phyloP scores from a whole-genome alignment of 2,797 vertebrate genomes.

The Cossypha dichroa region DNA sequence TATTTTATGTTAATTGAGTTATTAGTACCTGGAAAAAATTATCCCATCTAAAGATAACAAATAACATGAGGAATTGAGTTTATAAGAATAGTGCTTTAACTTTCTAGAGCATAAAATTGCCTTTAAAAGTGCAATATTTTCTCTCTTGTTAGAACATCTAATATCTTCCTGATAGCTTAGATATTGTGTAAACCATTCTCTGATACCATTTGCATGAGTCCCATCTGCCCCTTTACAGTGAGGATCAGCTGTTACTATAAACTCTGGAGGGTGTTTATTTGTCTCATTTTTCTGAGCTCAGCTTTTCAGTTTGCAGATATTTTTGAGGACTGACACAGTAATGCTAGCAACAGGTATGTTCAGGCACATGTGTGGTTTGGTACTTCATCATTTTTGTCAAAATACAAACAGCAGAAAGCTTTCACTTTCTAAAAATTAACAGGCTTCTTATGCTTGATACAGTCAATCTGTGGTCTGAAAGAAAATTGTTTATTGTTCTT shows the following conservation, averaged over 20 bases:
- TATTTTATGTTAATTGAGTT: neutral
- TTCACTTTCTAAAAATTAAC: neutral
- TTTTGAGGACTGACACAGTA: neutral
- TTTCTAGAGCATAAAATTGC: neutral
- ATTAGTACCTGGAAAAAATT: neutral
- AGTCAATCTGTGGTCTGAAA: neutral
- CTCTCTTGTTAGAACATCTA: neutral
- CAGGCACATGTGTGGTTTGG: neutral
- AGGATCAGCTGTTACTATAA: slow-evolving; percentile 18
- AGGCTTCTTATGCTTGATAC: neutral
- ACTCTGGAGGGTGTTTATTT: neutral
- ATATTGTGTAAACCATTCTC: neutral
- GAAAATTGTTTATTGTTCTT: neutral
- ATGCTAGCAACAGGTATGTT: neutral
- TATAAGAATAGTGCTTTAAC: neutral
- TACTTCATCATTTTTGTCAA: neutral
- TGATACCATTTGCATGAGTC: neutral
- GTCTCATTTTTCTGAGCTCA: neutral
- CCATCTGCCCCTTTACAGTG: slow-evolving; percentile 10
- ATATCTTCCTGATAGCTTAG: neutral
- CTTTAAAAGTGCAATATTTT: neutral
- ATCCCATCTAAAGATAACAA: neutral
- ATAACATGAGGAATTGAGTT: neutral
- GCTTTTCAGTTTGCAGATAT: neutral
- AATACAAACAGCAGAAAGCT: neutral